Base-by-base conservation (phyloP, 1,140 invertebrate genomes). In the Ceratosolen solmsi region DNA sequence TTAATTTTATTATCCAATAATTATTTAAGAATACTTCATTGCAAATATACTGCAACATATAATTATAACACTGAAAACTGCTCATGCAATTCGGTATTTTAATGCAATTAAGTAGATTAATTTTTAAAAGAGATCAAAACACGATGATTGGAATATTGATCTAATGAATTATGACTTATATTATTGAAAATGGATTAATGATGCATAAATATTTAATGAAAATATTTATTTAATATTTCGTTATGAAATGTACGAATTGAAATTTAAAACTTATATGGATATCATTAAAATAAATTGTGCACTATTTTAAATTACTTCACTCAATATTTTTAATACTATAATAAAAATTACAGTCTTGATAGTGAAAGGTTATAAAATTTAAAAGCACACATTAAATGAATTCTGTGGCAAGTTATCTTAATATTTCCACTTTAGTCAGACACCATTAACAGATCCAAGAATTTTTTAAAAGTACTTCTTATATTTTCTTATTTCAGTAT, bases 361-460 rank as follows among this genome's bases (percentile, higher is more conserved):
- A 73, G 41, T 7, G 54, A 51, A 76, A 60, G 38, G 54, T 38
- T 22, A 46, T 77, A 77, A 77, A 77, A 77, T 49, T 77, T 65
- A 65, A 77, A 49, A 56, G 58, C 68, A 33, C 54, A 4, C 36
- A 36, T 3, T 33, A 38, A 46, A 77, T 49, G 41, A 38, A 36
- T 46, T 46, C 13, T 46, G 41, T 22, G 46, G 38, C 70, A 22
- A 72, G 70, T 49, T 77, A 77, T 77, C 56, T 77, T 65, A 63
- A 63, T 77, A 77, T 27, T 77, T 63, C 75, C 58, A 65, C 75
- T 49, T 77, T 25, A 27, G 13, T 72, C 41, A 33, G 2, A 20
- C 30, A 70, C 5, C 25, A 63, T 63, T 70, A 38, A 38, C 36
- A 36, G 33, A 70, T 7, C 36, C 33, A n/a, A 30, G 33, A 38